These are phyloP conservation scores for Bradypus variegatus DNA, from an alignment of 2,797 vertebrate species.

Conservation along the genomic window DNA sequence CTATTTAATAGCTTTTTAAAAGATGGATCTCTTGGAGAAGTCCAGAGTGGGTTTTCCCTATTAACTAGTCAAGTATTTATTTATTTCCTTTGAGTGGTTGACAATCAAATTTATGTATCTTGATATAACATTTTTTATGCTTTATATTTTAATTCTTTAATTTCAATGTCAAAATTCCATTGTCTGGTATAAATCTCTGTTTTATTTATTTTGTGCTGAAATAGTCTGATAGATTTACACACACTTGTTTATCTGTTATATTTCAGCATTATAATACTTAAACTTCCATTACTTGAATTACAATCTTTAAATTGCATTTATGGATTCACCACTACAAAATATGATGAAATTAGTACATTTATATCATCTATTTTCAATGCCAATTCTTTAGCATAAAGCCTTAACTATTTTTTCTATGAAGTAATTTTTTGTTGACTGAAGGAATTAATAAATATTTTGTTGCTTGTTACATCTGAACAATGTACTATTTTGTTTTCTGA, in stretches of 20 bases:
- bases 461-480: not conserved
- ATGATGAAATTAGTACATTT: not conserved
- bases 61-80: not conserved
- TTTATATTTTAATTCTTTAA: not conserved
- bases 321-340: not conserved
- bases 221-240: not conserved
- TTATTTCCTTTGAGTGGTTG: not conserved
- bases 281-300: not conserved
- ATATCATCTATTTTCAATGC: not conserved
- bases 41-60: not conserved
- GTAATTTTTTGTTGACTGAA: not conserved
- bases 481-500: not conserved
- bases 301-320: not conserved
- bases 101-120: not conserved
- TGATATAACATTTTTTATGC: not conserved
- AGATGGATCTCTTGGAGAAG: not conserved
- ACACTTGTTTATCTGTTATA: not conserved
- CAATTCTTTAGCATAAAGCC: not conserved
- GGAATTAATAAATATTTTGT: not conserved
- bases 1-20: not conserved
- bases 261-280: not conserved
- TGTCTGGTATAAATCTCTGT: not conserved
- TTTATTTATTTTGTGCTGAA: not conserved
- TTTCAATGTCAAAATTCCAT: not conserved
- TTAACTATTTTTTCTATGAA: not conserved